Evolutionary conservation across 2,888 invertebrate species (phyloP).

Genomic region (Sinohyriopsis cumingii): DNA sequence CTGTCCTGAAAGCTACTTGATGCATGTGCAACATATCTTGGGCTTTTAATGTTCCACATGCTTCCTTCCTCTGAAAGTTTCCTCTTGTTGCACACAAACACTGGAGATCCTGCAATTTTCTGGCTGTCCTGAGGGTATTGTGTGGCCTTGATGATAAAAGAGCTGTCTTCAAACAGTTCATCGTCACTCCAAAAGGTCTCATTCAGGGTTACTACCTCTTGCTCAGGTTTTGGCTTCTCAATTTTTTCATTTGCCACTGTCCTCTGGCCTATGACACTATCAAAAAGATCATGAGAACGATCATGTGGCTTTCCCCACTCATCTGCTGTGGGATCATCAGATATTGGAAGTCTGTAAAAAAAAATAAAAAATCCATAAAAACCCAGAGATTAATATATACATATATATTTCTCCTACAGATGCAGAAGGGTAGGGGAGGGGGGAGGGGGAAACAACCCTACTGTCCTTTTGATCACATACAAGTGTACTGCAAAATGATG

Average conservation of each 20-base stretch:
- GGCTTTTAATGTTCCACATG: constrained; percentile 22
- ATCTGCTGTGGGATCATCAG: no score
- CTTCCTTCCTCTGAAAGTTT: constrained; percentile 16
- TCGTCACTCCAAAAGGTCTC: constrained; percentile 54
- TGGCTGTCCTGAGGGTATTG: constrained; percentile 32
- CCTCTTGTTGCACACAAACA: constrained; percentile 24
- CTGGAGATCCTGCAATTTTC: constrained; percentile 17
- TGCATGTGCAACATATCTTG: constrained; percentile 11
- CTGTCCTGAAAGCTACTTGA: no score
- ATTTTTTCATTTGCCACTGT: neutral
- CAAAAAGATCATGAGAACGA: constrained; percentile 27
- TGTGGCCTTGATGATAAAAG: constrained; percentile 53
- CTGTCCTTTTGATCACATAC: no score
- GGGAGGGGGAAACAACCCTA: no score
- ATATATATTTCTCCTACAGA: no score
- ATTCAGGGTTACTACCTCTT: constrained; percentile 2
- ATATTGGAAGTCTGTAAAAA: no score
- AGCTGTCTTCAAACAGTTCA: constrained; percentile 52
- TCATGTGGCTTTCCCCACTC: neutral
- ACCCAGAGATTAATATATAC: no score
- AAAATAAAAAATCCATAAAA: no score
- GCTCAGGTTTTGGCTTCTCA: constrained; percentile 2
- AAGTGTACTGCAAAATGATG: no score
- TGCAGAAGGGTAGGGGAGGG: no score
- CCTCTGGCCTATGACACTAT: constrained; percentile 7